phyloP scores from a whole-genome alignment of 2,113 vertebrate species.

The Solenodon paradoxus region DNA sequence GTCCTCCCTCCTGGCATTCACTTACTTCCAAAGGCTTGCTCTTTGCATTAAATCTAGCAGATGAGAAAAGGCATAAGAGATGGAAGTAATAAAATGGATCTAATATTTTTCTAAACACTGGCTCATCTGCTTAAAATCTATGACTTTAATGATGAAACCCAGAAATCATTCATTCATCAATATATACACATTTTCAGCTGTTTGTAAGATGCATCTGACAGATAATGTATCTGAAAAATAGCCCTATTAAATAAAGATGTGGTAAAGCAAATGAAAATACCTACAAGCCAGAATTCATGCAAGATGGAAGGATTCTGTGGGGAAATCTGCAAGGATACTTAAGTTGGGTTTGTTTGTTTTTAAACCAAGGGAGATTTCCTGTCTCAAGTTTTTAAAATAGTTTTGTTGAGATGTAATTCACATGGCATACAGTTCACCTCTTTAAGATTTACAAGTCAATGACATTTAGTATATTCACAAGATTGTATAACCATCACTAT shows the following conservation, averaged over 20 bases:
- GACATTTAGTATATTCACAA: neutral
- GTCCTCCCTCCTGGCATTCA: neutral
- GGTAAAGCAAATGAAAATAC: neutral
- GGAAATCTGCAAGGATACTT: neutral
- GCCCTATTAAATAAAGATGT: neutral
- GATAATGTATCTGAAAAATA: slow-evolving; percentile 13
- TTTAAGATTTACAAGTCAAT: neutral
- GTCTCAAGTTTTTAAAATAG: neutral
- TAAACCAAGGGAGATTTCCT: neutral
- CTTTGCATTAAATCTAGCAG: neutral
- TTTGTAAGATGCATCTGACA: neutral
- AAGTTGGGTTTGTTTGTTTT: neutral
- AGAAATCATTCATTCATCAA: slow-evolving; percentile 19
- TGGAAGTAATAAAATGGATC: neutral
- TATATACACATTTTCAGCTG: neutral
- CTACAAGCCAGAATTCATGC: neutral
- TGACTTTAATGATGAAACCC: neutral
- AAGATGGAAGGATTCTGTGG: neutral
- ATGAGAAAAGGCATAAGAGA: neutral
- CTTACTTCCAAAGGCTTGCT: neutral
- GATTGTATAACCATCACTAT: neutral
- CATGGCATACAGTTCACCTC: neutral
- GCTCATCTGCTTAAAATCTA: slow-evolving; percentile 32
- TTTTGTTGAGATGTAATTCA: slow-evolving; percentile 6
- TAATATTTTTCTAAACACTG: slow-evolving; percentile 9